These are phyloP conservation scores for Kuschelorhynchus macadamiae DNA, from an alignment of 2,888 invertebrate species.

Conservation along the genomic window DNA sequence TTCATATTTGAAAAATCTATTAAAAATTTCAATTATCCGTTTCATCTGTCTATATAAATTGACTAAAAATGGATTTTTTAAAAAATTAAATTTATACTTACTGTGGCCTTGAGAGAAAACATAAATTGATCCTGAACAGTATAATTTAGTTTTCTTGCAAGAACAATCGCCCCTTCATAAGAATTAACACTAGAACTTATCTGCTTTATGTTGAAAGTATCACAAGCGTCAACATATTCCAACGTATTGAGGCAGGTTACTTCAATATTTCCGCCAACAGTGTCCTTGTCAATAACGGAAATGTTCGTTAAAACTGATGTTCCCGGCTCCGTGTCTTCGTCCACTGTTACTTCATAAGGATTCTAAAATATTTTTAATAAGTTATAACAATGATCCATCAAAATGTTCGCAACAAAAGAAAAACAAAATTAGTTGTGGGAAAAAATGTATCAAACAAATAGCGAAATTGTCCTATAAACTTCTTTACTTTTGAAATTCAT, in stretches of 20 bases:
- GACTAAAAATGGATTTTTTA: too few species aligned
- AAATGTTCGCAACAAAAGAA: too few species aligned
- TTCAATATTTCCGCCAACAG: slow-evolving; percentile 85
- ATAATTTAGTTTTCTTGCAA: slow-evolving; percentile 82
- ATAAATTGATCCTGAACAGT: slow-evolving; percentile 84
- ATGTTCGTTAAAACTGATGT: slow-evolving; percentile 82
- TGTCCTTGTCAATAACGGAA: slow-evolving; percentile 83
- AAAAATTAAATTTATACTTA: too few species aligned
- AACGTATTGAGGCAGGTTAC: slow-evolving; percentile 75
- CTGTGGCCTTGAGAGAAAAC: slow-evolving; percentile 82
- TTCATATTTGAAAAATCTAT: too few species aligned
- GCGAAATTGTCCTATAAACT: too few species aligned
- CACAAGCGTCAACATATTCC: slow-evolving; percentile 80
- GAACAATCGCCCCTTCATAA: slow-evolving; percentile 81
- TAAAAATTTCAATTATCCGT: too few species aligned
- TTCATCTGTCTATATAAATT: too few species aligned
- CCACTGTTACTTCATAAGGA: slow-evolving; percentile 84
- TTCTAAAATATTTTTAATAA: slow-evolving; percentile 71
- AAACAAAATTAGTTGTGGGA: too few species aligned
- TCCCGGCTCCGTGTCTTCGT: slow-evolving; percentile 82
- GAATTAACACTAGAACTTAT: slow-evolving; percentile 77
- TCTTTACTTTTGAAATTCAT: too few species aligned
- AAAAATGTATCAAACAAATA: too few species aligned
- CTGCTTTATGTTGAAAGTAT: slow-evolving; percentile 77
- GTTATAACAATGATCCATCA: too few species aligned